phyloP scores from a whole-genome alignment of 1,140 invertebrate genomes.

The Acyrthosiphon pisum region DNA sequence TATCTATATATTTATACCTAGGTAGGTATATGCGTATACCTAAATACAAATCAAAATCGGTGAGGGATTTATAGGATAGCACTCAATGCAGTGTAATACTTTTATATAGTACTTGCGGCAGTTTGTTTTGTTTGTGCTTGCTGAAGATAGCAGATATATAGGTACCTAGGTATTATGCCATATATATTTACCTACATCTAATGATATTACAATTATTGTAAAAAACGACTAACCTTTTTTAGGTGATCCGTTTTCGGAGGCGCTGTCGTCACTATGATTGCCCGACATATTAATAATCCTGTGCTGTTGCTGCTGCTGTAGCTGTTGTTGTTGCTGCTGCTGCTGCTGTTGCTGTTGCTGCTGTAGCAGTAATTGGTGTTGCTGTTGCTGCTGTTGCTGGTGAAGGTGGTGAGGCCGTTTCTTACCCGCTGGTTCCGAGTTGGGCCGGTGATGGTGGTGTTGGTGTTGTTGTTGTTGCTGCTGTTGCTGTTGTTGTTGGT shows the following conservation, averaged over 20 bases:
- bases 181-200: too few species aligned
- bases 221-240: conserved; percentile 59
- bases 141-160: too few species aligned
- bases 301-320: not conserved
- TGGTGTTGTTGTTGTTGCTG: not conserved
- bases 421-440: not conserved
- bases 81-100: too few species aligned
- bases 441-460: conserved; percentile 11
- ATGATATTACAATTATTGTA: too few species aligned
- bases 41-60: too few species aligned
- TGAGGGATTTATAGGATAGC: too few species aligned
- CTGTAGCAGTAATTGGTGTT: not conserved
- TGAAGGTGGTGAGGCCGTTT: not conserved
- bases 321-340: not conserved
- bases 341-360: conserved; percentile 12
- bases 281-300: not conserved
- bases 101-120: too few species aligned
- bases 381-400: not conserved
- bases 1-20: too few species aligned
- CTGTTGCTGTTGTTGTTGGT: conserved; percentile 20
- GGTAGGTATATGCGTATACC: too few species aligned
- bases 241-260: conserved; percentile 58
- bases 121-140: too few species aligned
- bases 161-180: too few species aligned
- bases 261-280: conserved; percentile 59